Base-by-base conservation (phyloP, 2,113 vertebrate species). In the Chlamydotis undulata region DNA sequence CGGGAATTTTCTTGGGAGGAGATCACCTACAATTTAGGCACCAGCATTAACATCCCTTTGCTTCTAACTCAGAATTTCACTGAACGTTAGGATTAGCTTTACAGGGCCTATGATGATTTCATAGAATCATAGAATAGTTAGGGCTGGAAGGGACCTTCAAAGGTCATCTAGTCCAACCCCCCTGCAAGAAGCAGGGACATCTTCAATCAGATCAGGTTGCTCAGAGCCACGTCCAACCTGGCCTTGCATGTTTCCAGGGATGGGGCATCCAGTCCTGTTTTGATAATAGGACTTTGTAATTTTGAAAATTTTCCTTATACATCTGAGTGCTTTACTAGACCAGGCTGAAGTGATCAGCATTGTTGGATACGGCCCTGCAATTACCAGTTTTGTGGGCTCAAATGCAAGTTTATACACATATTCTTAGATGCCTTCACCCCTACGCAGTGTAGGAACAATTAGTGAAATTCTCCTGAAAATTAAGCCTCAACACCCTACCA, bases 391-490 rank as follows among this genome's bases (percentile, higher is more conserved):
- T 61, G 39, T 85, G 61, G 74, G 22, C 81, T 92, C 45, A 92
- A 84, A 89, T 82, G 57, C 92, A 95, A 37, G 83, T 94, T 96
- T 95, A 76, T 92, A 92, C 89, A 89, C 53, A 93, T 92, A 89
- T 87, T 88, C 50, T 84, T 69, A 93, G 89, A 89, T 83, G 89
- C 81, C 57, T 93, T 96, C 93, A 94, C 64, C 89, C 83, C 78
- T 87, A 94, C 21, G 26, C 75, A 94, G 70, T 47, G 10, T 61
- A 80, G 70, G 41, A 94, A 84, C 81, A 92, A 83, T 91, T 94
- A 87, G 74, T 59, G 57, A 96, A 87, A 93, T 89, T 93, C 90
- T 89, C 89, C 61, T 92, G 53, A 95, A 96, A 96, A 96, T 86
- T 91, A 92, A 88, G 33, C 37, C 87, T 88, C 85, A 92, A 60